A percentile compares a stretch with the other conserved stretches of the same genome.
Conservation (phyloP, 2,113 vertebrate genomes). For the Ictalurus punctatus region DNA sequence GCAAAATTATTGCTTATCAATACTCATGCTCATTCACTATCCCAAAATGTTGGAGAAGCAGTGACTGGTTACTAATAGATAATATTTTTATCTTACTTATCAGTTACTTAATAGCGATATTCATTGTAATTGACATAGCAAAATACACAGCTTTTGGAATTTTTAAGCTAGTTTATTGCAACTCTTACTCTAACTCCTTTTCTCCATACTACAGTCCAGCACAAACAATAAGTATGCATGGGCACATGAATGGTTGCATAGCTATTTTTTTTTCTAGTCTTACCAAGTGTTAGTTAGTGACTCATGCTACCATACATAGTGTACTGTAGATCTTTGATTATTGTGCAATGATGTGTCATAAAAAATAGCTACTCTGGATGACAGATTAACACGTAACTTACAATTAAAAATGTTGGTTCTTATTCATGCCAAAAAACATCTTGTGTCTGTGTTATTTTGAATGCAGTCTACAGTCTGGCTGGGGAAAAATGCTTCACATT, state of each 20-base stretch:
- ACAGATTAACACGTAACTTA: not conserved
- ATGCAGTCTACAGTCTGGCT: not conserved
- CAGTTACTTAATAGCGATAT: not conserved
- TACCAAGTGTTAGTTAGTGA: not conserved
- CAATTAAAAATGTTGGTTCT: slow-evolving; percentile 25
- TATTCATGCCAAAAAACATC: not conserved
- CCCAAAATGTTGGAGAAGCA: not conserved
- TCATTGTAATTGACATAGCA: not conserved
- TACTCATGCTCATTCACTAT: not conserved
- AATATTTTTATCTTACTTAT: not conserved
- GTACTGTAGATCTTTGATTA: slow-evolving; percentile 5
- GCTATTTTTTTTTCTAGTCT: not conserved
- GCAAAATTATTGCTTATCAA: not conserved
- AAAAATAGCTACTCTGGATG: not conserved
- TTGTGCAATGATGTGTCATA: slow-evolving; percentile 29
- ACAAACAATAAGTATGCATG: not conserved
- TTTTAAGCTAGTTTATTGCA: slow-evolving; percentile 63
- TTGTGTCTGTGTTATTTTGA: not conserved
- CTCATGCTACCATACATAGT: not conserved
- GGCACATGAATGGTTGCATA: not conserved
- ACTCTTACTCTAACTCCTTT: slow-evolving; percentile 56
- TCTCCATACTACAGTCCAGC: slow-evolving; percentile 58
- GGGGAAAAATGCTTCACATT: not conserved
- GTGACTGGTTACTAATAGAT: not conserved
- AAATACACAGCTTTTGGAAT: slow-evolving; percentile 52